phyloP scores from a whole-genome alignment of 2,888 invertebrate species.

The Lepetodrilus schrolli region DNA sequence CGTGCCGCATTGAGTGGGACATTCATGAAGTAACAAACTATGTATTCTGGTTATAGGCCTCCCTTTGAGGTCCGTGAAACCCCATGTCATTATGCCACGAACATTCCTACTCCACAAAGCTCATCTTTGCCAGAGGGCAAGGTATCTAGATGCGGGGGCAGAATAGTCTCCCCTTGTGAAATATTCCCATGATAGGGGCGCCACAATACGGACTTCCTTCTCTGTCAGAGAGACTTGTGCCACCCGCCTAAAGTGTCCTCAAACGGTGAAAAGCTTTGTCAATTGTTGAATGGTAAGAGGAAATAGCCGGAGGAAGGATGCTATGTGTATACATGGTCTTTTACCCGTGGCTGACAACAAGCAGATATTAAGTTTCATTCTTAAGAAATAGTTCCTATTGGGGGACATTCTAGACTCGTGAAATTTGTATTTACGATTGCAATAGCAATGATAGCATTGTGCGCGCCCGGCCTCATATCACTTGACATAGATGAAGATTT shows the following conservation, averaged over 20 bases:
- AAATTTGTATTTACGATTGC: not conserved
- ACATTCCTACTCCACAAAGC: not conserved
- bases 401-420: not conserved
- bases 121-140: not conserved
- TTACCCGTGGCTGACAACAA: not conserved
- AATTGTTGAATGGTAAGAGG: not conserved
- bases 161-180: not conserved
- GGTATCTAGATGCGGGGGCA: not conserved
- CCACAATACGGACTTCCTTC: not conserved
- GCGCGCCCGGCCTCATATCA: not conserved
- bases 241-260: not conserved
- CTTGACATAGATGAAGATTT: not conserved
- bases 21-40: no score
- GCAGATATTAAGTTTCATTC: conserved; percentile 19
- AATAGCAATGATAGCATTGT: not conserved
- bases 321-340: not conserved
- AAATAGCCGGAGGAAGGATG: not conserved
- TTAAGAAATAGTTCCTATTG: not conserved
- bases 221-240: not conserved
- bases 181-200: not conserved
- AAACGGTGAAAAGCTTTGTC: not conserved
- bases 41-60: no score
- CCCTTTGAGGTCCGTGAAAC: no score
- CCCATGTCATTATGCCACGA: not conserved
- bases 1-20: no score